A percentile compares a stretch with the other conserved stretches of the same genome.
These are phyloP conservation scores for Pteropus alecto DNA, from an alignment of 2,113 vertebrate genomes.

Conservation along the genomic window DNA sequence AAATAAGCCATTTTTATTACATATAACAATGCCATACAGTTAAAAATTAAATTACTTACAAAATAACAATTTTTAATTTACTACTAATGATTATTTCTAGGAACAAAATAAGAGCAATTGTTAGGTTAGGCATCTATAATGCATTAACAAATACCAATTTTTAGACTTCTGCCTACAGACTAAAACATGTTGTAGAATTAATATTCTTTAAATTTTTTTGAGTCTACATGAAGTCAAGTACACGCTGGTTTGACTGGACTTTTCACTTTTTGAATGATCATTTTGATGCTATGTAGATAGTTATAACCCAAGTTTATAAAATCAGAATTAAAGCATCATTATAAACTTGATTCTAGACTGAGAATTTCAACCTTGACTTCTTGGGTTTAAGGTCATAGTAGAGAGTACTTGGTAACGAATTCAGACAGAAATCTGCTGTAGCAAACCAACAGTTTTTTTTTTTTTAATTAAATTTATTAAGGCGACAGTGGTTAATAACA, in stretches of 20 bases:
- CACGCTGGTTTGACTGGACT: not conserved
- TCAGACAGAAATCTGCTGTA: not conserved
- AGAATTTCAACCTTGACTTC: not conserved
- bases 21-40: not conserved
- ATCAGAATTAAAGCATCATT: not conserved
- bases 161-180: not conserved
- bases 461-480: no score
- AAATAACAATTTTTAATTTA: constrained; percentile 11
- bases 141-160: not conserved
- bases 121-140: not conserved
- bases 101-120: not conserved
- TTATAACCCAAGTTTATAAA: not conserved
- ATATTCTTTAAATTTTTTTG: not conserved
- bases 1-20: not conserved
- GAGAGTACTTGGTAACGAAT: not conserved
- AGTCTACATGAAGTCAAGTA: not conserved
- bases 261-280: not conserved
- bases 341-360: not conserved
- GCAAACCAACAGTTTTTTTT: not conserved
- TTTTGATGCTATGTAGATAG: not conserved
- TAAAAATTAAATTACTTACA: constrained; percentile 25
- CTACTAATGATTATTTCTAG: not conserved
- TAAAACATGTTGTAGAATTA: not conserved
- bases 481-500: no score
- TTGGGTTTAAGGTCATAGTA: not conserved